Conservation (phyloP, 1,140 invertebrate species). For the Brachionus manjavacas region DNA sequence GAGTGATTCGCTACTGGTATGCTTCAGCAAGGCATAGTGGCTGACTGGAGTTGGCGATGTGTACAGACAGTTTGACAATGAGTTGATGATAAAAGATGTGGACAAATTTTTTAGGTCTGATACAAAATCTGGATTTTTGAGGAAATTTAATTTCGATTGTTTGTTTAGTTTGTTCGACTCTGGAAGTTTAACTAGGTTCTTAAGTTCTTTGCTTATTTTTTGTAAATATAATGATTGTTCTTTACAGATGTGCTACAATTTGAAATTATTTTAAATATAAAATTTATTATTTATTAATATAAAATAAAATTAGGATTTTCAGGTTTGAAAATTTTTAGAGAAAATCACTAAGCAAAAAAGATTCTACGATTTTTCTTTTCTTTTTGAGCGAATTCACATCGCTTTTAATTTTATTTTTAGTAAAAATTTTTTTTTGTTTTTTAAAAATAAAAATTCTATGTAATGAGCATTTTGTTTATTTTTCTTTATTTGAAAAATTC, state of each 20-base stretch:
- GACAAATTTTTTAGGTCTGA: slow-evolving; percentile 19
- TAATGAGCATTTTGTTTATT: too few species aligned
- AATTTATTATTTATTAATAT: too few species aligned
- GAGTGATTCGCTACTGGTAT: not conserved
- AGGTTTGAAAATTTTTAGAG: too few species aligned
- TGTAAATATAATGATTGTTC: not conserved
- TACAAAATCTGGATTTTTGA: not conserved
- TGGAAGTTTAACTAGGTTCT: not conserved
- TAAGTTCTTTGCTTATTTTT: not conserved
- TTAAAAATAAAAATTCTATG: too few species aligned
- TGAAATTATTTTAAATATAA: too few species aligned
- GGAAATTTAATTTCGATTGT: slow-evolving; percentile 1
- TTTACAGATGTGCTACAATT: not conserved
- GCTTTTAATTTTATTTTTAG: too few species aligned
- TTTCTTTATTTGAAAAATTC: too few species aligned
- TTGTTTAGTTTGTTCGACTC: not conserved
- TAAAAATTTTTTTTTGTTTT: too few species aligned
- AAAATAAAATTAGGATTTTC: too few species aligned
- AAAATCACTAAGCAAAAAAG: too few species aligned
- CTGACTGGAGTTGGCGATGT: not conserved
- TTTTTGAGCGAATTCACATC: too few species aligned
- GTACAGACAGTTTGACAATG: slow-evolving; percentile 25
- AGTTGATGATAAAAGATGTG: slow-evolving; percentile 23
- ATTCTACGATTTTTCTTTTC: too few species aligned
- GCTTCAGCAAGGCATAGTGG: not conserved